Evolutionary conservation across 2,113 vertebrate species (phyloP).

Genomic region (Charadrius vociferus): DNA sequence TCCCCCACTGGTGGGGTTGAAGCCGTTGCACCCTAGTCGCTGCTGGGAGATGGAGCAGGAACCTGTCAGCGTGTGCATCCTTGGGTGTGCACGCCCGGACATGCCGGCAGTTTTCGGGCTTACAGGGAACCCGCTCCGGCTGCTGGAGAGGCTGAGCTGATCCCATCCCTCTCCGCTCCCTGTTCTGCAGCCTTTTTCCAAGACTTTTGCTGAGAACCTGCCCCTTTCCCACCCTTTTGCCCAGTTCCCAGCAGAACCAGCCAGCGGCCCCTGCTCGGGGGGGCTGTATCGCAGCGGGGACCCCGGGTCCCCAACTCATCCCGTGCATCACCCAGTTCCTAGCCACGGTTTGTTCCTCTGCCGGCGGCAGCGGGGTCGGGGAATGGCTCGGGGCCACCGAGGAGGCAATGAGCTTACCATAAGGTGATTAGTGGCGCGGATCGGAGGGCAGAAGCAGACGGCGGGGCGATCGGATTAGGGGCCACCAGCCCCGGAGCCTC

Average conservation of each 20-base stretch:
- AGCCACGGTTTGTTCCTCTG: background rate
- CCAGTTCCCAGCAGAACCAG: background rate
- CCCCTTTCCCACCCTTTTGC: accelerated
- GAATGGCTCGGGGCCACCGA: accelerated
- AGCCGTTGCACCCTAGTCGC: too few species aligned
- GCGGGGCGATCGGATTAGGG: background rate
- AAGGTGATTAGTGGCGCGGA: background rate
- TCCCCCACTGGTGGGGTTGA: accelerated
- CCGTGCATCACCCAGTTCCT: accelerated
- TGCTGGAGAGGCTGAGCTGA: background rate
- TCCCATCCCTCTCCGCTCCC: background rate
- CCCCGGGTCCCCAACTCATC: background rate
- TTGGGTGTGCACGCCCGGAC: accelerated
- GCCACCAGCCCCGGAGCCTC: accelerated
- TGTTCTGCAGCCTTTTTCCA: accelerated
- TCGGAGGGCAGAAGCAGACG: background rate
- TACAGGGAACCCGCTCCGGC: accelerated
- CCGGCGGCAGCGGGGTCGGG: accelerated
- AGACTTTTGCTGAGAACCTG: background rate
- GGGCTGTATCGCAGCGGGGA: accelerated
- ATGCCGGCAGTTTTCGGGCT: background rate
- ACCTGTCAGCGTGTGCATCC: background rate
- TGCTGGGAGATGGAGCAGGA: accelerated
- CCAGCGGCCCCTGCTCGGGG: accelerated
- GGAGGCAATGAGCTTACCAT: background rate